phyloP scores from a whole-genome alignment of 2,888 invertebrate species.

The Amiota mariae region DNA sequence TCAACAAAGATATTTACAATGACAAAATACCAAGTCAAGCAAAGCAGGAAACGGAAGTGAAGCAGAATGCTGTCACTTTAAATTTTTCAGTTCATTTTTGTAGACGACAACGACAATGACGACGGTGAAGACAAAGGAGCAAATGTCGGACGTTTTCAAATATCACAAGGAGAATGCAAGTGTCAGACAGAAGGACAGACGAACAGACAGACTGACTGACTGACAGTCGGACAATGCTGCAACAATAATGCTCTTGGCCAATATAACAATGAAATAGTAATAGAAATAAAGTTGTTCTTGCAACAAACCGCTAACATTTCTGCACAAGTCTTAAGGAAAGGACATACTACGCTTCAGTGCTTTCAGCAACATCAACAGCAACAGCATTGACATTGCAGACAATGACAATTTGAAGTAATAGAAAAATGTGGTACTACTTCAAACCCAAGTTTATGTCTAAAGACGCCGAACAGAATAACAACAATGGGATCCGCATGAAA shows the following conservation, averaged over 20 bases:
- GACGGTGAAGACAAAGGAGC: neutral
- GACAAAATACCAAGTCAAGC: conserved; percentile 45
- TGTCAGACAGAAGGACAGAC: neutral
- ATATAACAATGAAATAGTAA: neutral
- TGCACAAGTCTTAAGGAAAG: neutral
- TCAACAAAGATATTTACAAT: conserved; percentile 33
- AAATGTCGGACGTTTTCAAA: conserved; percentile 7
- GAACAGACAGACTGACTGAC: neutral
- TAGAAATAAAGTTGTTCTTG: conserved; percentile 2
- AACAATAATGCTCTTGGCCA: neutral
- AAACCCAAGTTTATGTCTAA: conserved; percentile 48
- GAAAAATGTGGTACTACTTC: conserved; percentile 19
- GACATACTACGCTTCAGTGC: conserved; percentile 24
- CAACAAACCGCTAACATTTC: conserved; percentile 19
- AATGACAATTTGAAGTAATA: conserved; percentile 27
- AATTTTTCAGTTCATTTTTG: conserved; percentile 43
- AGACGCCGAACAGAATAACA: conserved; percentile 34
- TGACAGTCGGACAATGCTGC: neutral
- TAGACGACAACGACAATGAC: neutral
- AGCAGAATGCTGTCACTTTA: conserved; percentile 61
- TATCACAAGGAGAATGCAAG: neutral
- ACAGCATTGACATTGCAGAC: conserved; percentile 33
- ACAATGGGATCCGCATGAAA: neutral
- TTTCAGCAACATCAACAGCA: conserved; percentile 3
- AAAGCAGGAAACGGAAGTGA: conserved; percentile 60